Base-by-base conservation (phyloP, 2,113 vertebrate genomes). In the Phrynosoma platyrhinos region DNA sequence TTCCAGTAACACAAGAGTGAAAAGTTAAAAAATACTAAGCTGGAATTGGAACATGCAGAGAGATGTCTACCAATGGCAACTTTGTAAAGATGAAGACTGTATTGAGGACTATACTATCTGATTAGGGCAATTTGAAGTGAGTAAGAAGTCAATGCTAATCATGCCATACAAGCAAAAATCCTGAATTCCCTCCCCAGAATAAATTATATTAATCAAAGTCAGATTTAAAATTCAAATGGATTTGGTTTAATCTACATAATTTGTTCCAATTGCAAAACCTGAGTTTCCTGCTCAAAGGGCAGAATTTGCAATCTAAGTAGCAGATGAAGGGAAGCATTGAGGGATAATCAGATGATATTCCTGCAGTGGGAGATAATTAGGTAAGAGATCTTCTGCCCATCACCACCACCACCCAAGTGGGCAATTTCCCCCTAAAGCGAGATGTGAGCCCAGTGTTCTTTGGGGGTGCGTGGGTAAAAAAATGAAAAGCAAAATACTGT, bases 211-310 rank as follows among this genome's bases (percentile, higher is more conserved):
- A 78, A 83, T 83, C 81, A 83, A 78, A 86, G 79, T 78, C 58
- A 86, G 27, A 78, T 86, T 86, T 86, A 79, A 86, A 78, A 68
- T 64, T 86, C 78, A 86, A 86, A 86, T 86, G 62, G 40, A 86
- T 78, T 84, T 86, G 55, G 58, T 18, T 30, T 52, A 78, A 78
- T 86, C 58, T 86, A 40, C 84, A 86, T 86, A 86, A 86, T 85
- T 66, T 68, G 84, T 68, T 86, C 74, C 66, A 25, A 78, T 86
- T 86, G 84, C 40, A 86, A 84, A 86, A 68, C 75, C 75, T 64
- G 83, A 77, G 84, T 47, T 77, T 77, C 74, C 36, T 85, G 36
- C 36, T 86, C 62, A 78, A 78, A 77, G 72, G 14, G 14, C 30
- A 79, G 40, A 78, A 79, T 85, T n/a, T 85, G 75, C 62, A 86